These are phyloP conservation scores for Acleris laterana DNA, from an alignment of 2,888 invertebrate species.

Conservation along the genomic window DNA sequence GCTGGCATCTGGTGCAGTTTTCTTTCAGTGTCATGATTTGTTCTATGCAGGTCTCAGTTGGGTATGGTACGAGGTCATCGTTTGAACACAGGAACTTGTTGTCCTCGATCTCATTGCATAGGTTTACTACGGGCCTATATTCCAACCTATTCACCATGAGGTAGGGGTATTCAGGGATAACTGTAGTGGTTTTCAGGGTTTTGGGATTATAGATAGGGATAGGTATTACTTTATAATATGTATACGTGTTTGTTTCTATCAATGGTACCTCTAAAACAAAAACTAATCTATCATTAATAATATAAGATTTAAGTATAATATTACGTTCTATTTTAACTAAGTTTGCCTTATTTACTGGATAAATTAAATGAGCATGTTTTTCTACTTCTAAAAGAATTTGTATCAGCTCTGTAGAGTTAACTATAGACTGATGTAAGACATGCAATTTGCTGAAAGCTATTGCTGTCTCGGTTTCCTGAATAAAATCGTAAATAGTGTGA, in stretches of 20 bases:
- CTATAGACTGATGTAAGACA: slow-evolving; percentile 34
- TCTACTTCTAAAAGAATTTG: slow-evolving; percentile 19
- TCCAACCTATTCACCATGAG: slow-evolving; percentile 30
- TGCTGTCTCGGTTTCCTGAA: slow-evolving; percentile 37
- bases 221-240: slow-evolving; percentile 14
- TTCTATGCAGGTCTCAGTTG: slow-evolving; percentile 29
- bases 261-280: slow-evolving; percentile 17
- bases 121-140: slow-evolving; percentile 28
- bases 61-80: slow-evolving; percentile 8
- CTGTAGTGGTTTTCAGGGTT: background rate
- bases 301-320: slow-evolving; percentile 30
- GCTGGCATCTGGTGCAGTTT: slow-evolving; percentile 30
- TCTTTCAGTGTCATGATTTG: slow-evolving; percentile 30
- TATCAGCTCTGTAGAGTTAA: slow-evolving; percentile 36
- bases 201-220: slow-evolving; percentile 8
- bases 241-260: slow-evolving; percentile 11
- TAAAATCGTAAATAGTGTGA: slow-evolving; percentile 30
- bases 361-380: slow-evolving; percentile 26
- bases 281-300: slow-evolving; percentile 12
- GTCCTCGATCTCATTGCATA: slow-evolving; percentile 33
- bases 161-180: slow-evolving; percentile 11
- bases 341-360: slow-evolving; percentile 18
- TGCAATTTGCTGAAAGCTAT: slow-evolving; percentile 36
- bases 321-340: slow-evolving; percentile 35
- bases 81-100: slow-evolving; percentile 7